Percentiles rank a stretch among this genome's conserved stretches.
Conservation (phyloP, 2,113 vertebrate species). For the Tragelaphus scriptus region DNA sequence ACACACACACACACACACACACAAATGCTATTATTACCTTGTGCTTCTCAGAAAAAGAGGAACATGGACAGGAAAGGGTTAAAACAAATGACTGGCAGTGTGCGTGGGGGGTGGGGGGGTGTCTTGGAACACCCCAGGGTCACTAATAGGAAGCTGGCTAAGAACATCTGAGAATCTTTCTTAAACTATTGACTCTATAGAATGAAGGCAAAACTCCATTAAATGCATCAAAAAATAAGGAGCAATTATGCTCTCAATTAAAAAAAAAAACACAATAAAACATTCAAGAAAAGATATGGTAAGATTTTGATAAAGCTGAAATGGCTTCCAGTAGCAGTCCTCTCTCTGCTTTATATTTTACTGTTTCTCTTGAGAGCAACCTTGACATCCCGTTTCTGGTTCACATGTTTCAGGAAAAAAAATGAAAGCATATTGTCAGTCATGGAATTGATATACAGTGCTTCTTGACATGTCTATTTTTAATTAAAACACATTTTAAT, state of each 20-base stretch:
- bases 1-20: not conserved
- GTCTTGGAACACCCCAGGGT: not conserved
- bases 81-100: not conserved
- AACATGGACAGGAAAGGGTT: not conserved
- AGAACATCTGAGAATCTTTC: not conserved
- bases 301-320: not conserved
- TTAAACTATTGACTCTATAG: not conserved
- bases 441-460: conserved; percentile 67
- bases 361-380: conserved; percentile 35
- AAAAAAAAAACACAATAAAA: not conserved
- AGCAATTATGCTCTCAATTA: not conserved
- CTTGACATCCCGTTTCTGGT: conserved; percentile 44
- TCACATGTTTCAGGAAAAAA: conserved; percentile 45
- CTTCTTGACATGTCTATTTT: conserved; percentile 72
- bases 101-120: not conserved
- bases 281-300: not conserved
- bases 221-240: not conserved
- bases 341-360: not conserved
- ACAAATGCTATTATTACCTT: not conserved
- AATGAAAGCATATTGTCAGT: conserved; percentile 52
- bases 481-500: conserved; percentile 79
- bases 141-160: not conserved
- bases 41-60: not conserved
- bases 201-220: not conserved
- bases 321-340: not conserved